Evolutionary conservation across 2,888 invertebrate genomes (phyloP).

Genomic region (Macrophya alboannulata): DNA sequence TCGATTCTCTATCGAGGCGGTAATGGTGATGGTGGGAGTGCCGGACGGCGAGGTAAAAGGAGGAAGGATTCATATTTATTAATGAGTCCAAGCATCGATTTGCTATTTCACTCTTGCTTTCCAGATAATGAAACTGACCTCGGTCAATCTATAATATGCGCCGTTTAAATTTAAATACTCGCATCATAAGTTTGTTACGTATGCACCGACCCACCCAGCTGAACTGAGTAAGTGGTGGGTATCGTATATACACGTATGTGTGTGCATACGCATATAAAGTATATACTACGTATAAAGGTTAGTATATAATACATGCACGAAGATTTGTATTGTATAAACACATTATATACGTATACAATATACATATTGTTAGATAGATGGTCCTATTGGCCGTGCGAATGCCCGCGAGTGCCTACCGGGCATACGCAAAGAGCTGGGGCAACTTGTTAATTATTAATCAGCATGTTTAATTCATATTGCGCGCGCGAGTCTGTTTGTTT

Average conservation of each 20-base stretch:
- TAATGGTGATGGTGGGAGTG: not conserved
- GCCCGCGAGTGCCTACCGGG: slow-evolving; percentile 61
- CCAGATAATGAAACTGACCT: slow-evolving; percentile 77
- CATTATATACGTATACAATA: slow-evolving; percentile 2
- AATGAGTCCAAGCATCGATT: slow-evolving; percentile 74
- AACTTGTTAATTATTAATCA: slow-evolving; percentile 80
- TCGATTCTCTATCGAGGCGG: slow-evolving; percentile 12
- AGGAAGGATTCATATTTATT: slow-evolving; percentile 68
- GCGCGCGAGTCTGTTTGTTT: slow-evolving; percentile 78
- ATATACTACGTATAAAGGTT: too few relatives aligned
- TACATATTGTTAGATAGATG: slow-evolving; percentile 39
- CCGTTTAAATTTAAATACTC: slow-evolving; percentile 47
- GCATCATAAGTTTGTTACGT: slow-evolving; percentile 31
- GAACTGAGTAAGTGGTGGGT: not conserved
- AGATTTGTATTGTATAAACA: slow-evolving; percentile 23
- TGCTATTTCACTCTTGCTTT: slow-evolving; percentile 66
- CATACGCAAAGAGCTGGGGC: slow-evolving; percentile 70
- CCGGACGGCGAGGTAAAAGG: slow-evolving; percentile 45
- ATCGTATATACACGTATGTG: not conserved
- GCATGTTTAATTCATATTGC: slow-evolving; percentile 80
- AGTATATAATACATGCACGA: not conserved
- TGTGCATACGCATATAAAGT: not conserved
- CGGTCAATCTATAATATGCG: slow-evolving; percentile 65
- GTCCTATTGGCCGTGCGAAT: slow-evolving; percentile 51
- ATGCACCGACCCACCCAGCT: slow-evolving; percentile 29